These are phyloP conservation scores for Phyllopteryx taeniolatus DNA, from an alignment of 2,113 vertebrate species.

Conservation along the genomic window DNA sequence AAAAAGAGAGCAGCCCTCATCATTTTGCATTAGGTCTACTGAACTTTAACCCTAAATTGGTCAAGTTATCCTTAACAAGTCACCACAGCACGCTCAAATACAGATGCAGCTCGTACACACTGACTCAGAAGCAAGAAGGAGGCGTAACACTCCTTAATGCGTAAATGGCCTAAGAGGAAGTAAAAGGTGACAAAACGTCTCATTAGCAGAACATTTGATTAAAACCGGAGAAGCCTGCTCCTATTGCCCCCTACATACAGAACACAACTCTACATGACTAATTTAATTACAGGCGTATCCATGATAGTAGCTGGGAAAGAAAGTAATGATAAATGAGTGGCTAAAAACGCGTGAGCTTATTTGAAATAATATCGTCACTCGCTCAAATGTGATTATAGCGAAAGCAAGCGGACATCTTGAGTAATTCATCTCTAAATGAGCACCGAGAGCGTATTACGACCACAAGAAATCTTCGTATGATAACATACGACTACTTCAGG, in stretches of 20 bases:
- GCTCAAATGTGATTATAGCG: background rate
- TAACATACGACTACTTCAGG: background rate
- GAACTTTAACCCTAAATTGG: background rate
- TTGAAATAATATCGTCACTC: background rate
- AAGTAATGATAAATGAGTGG: background rate
- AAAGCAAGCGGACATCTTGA: background rate
- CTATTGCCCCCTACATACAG: background rate
- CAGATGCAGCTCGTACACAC: background rate
- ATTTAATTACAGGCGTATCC: background rate
- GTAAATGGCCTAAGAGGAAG: too few relatives aligned
- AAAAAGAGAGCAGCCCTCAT: background rate
- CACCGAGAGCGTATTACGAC: background rate
- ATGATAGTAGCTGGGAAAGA: background rate
- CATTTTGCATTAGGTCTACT: background rate
- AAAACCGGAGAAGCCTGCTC: constrained; percentile 1
- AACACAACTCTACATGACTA: background rate
- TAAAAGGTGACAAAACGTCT: background rate
- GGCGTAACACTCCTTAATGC: too few relatives aligned
- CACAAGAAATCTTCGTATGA: background rate
- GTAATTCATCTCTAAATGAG: background rate
- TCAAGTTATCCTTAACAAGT: background rate
- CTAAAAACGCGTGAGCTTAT: background rate
- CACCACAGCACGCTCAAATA: background rate
- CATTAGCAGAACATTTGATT: background rate
- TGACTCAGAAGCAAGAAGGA: background rate